Conservation (phyloP, 2,113 vertebrate genomes). For the Pelvicachromis taeniatus region DNA sequence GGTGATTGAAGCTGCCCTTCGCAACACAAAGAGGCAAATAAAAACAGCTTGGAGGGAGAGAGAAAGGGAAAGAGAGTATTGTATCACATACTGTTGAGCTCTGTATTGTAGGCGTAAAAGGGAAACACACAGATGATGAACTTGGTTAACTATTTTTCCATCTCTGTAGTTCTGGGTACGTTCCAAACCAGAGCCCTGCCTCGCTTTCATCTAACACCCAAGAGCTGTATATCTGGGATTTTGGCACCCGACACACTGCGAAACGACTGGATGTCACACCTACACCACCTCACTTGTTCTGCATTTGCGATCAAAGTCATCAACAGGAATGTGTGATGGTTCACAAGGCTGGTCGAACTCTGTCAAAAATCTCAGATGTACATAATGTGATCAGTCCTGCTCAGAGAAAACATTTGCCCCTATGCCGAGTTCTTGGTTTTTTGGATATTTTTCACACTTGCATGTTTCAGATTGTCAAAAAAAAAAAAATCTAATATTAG, state of each 20-base stretch:
- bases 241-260: neutral
- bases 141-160: neutral
- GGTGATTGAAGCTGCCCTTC: neutral
- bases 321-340: neutral
- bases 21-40: neutral
- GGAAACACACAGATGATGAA: neutral
- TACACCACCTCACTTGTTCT: neutral
- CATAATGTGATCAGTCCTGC: neutral
- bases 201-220: neutral
- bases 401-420: neutral
- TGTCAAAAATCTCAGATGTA: neutral
- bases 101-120: neutral
- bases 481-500: neutral
- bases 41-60: neutral
- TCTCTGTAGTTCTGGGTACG: neutral
- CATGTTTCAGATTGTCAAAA: neutral
- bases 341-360: neutral
- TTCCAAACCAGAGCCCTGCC: neutral
- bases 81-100: neutral
- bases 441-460: neutral
- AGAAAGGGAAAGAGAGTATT: neutral
- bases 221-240: neutral
- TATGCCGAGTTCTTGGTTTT: neutral
- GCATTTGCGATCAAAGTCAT: neutral
- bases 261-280: conserved; percentile 13